Base-by-base conservation (phyloP, 2,888 invertebrate species). In the Platycheirus rosarum region DNA sequence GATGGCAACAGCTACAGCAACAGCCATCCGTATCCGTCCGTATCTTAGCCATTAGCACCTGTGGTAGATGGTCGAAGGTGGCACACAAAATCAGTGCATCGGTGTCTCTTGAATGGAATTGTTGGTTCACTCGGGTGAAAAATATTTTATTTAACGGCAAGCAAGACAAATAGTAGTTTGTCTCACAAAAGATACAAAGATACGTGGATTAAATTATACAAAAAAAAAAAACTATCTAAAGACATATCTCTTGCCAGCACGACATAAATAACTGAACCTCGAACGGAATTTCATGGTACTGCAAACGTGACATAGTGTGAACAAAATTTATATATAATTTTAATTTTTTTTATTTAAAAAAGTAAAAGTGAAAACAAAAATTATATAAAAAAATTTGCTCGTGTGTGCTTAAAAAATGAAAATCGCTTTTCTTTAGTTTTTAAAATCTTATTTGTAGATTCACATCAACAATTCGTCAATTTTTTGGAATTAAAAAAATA, bases 41-140 rank as follows among this genome's bases (percentile, higher is more conserved):
- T n/a, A n/a, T n/a, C n/a, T n/a, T 32, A 37, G 55, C 40, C n/a
- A n/a, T 57, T 18, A 60, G 70, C 80, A 82, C 82, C 71, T 82
- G 82, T 82, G 82, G 71, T 77, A 73, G 77, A 68, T 62, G 68
- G 66, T 68, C 63, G 71, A 71, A 77, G 87, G 87, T 88, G 87
- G 86, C 85, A 86, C 84, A 85, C 55, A 85, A 86, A 88, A 87
- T 90, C 88, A 90, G 90, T 90, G 88, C 88, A 90, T 87, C 88
- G 89, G 87, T 89, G 87, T 88, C 90, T 89, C 88, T 90, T 88
- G 89, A 88, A 88, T 87, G 87, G 88, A 88, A 88, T 88, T 88
- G 90, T 89, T 89, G 88, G 87, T 85, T 86, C 77, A 48, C 70
- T 46, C 82, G 82, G 68, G 75, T 76, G 76, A 68, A 42, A 42